Evolutionary conservation across 2,113 vertebrate genomes (phyloP), one percentile per base, ranked within the genome.

Genomic region (Scolopax mira): DNA sequence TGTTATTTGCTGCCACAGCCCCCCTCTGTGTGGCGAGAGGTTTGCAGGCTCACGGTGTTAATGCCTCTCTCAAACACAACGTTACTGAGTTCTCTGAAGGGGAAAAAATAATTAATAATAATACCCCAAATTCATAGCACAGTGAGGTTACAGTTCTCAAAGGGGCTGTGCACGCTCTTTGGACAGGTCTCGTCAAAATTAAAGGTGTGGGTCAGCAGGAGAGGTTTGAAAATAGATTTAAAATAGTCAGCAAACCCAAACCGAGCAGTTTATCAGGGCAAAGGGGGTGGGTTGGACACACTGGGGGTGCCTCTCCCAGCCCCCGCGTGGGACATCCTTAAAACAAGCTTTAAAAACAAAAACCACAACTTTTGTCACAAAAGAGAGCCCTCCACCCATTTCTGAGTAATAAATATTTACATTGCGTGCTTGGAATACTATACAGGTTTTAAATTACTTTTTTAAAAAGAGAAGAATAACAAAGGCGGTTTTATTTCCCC

Each of bases 391-490:
- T 81, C 81, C 35, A 48, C 94, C 97, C 74, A 96, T 94, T 96
- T 93, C 94, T 97, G 96, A 98, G 97, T 97, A 97, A 97, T 92
- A 97, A 97, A 97, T 98, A 98, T 97, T 96, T 98, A 98, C 98
- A 98, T 80, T 93, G 97, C 92, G 79, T 97, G 93, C 97, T 97
- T 97, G 97, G 97, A 98, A 98, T 95, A 96, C 98, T 98, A 96
- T 96, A 98, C 98, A 99, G 97, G 97, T 96, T 97, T 98, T 97
- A 97, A 98, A 97, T 97, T 96, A 97, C 93, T 89, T 70, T 93
- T 67, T 89, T 89, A 35, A 49, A 85, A 97, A 96, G 97, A 96
- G 95, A 92, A 89, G 94, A 94, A 67, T 86, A 90, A 98, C 90
- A 87, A 96, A 94, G 87, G 37, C 84, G 88, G 84, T 70, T 77